Evolutionary conservation across 2,797 vertebrate genomes (phyloP), one percentile per base, ranked within the genome.

Genomic region (Hippocampus kuda): DNA sequence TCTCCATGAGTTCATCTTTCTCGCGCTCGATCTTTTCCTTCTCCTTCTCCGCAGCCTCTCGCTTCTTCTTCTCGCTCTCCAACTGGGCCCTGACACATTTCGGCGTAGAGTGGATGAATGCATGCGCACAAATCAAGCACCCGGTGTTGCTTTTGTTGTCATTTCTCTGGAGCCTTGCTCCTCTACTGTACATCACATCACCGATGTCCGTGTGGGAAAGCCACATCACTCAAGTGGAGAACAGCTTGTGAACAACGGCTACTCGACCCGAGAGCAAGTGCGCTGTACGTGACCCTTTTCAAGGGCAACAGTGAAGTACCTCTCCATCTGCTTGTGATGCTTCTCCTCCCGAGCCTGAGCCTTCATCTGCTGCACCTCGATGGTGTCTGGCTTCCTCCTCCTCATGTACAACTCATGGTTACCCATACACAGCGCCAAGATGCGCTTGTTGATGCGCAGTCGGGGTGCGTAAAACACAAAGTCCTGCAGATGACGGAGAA

Each of bases 291-390:
- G 48, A 18, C 22, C 26, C 27, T 60, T 60, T 60, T 60, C 27
- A 30, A 57, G 12, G 5, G 1, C 12, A 15, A 57, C 20, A 11
- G 10, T 10, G 20, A 16, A 2, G 24, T 89, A 99, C 97, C 95
- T 95, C 88, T 98, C 96, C 90, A 94, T 81, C 89, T 99, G 96
- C 84, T 97, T 99, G 86, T 99, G 96, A 78, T 98, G 95, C 83
- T 98, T 99, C 87, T 99, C 97, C 78, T 99, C 96, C 67, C 96
- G 89, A 67, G 95, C 96, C 80, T 99, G 96, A 66, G 95, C 96
- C 85, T 99, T 99, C 96, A 99, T 99, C 88, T 99, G 97, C 65
- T 99, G 97, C 70, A 99, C 97, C 89, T 99, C 97, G 27, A 99
- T 98, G 68, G 97, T 98, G 85, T 99, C 97, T 0, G 96, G 96